Evolutionary conservation across 2,797 vertebrate species (phyloP), one percentile per base, ranked within the genome.

Genomic region (Babyrousa celebensis): DNA sequence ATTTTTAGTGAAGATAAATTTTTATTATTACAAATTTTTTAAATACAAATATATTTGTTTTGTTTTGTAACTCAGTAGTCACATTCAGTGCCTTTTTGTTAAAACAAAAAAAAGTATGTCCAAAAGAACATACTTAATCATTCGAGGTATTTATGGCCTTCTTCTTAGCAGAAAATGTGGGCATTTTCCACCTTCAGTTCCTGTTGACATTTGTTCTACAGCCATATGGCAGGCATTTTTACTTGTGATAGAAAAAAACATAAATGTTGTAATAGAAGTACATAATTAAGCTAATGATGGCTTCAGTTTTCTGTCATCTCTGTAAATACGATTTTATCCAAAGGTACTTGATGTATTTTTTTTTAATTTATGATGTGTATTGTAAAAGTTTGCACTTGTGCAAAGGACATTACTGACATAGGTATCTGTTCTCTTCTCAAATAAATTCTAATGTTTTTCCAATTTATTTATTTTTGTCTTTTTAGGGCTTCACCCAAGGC

Each of bases 1-100:
- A 90, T 58, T 90, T 65, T 95, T 93, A 43, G 36, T 82, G 86
- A 95, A 90, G 80, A 63, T 54, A 67, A 62, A 21, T 83, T 87
- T 94, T 82, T 77, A 79, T 60, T 43, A 48, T 85, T 72, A 84
- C 94, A 11, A 32, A 94, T 36, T 74, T 68, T 78, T 58, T 32
- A 77, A 54, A 12, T 87, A 48, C 77, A 93, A 91, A 70, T 40
- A 82, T 40, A 77, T 60, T 67, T 40, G 27, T 65, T 87, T 86
- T 65, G 23, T 54, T 63, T 92, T 92, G 25, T 88, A 32, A 88
- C 29, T 77, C 67, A 65, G 1, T 83, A 82, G 32, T 79, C 65
- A 92, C 78, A n/a, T 21, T 95, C 43, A 48, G 10, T 78, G 29
- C n/a, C 43, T 62, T 68, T 92, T 63, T 63, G 16, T 72, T 72